Conservation (phyloP, 2,113 vertebrate genomes). For the Saccopteryx bilineata region DNA sequence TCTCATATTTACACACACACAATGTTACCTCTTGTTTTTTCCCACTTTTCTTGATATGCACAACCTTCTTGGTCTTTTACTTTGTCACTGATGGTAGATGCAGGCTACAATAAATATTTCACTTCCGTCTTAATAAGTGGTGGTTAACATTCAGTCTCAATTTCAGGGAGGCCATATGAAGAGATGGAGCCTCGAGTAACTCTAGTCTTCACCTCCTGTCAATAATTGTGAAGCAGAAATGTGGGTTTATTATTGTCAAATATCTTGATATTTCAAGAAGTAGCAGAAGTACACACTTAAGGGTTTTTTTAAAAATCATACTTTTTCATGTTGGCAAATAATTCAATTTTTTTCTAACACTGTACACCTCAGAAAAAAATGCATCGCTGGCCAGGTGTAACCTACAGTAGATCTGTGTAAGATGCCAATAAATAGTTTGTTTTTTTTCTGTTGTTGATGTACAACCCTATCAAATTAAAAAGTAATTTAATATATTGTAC, state of each 20-base stretch:
- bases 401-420: not conserved
- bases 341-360: conserved; percentile 42
- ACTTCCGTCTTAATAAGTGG: not conserved
- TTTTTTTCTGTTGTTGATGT: conserved; percentile 24
- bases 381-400: not conserved
- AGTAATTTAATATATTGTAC: conserved; percentile 32
- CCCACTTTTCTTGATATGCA: not conserved
- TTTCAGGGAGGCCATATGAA: not conserved
- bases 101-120: not conserved
- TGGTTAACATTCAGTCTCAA: not conserved
- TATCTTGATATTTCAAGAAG: not conserved
- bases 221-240: not conserved
- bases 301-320: not conserved
- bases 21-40: not conserved
- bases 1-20: not conserved
- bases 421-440: not conserved
- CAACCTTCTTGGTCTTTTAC: conserved; percentile 37
- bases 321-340: conserved; percentile 36
- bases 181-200: not conserved
- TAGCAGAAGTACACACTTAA: not conserved
- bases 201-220: not conserved
- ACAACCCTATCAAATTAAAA: not conserved
- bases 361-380: not conserved
- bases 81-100: not conserved
- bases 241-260: not conserved